These are phyloP conservation scores for Plecotus auritus DNA, from an alignment of 2,113 vertebrate genomes.

Conservation along the genomic window DNA sequence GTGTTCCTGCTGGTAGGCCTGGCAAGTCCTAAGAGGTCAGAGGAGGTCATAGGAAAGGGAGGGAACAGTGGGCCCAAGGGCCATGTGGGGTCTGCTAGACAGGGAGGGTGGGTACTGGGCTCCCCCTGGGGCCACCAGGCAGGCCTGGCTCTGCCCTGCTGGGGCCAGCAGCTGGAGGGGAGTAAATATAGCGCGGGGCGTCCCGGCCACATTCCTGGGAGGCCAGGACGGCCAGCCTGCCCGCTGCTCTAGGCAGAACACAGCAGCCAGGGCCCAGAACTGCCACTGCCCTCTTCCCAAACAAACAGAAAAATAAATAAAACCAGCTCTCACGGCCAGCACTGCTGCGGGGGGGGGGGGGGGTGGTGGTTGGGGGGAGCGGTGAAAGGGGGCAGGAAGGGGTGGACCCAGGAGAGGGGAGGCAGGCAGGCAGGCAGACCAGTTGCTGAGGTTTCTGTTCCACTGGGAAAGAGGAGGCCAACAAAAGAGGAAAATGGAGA, in stretches of 20 bases:
- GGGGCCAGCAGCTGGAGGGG: conserved; percentile 66
- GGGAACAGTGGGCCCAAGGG: not conserved
- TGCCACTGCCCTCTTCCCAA: conserved; percentile 77
- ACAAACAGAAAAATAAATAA: conserved; percentile 80
- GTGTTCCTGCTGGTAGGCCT: not conserved
- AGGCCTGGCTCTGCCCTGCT: conserved; percentile 73
- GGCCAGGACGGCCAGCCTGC: conserved; percentile 66
- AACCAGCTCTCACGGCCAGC: conserved; percentile 68
- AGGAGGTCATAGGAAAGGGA: conserved; percentile 37
- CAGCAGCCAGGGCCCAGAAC: conserved; percentile 63
- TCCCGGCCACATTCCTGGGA: conserved; percentile 74
- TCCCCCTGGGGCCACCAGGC: conserved; percentile 62
- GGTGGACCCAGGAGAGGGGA: not conserved
- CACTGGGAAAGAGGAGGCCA: conserved; percentile 43
- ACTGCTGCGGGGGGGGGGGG: conserved; percentile 18
- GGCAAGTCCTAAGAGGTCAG: conserved; percentile 13
- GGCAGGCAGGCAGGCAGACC: conserved; percentile 4
- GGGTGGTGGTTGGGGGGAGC: not conserved
- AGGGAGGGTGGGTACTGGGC: conserved; percentile 30
- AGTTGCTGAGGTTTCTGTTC: conserved; percentile 66
- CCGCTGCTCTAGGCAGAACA: conserved; percentile 46
- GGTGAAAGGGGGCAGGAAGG: conserved; percentile 53
- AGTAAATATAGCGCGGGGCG: conserved; percentile 72
- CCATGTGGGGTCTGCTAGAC: conserved; percentile 58
- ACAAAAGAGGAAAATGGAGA: conserved; percentile 64